A percentile compares a stretch with the other conserved stretches of the same genome.
These are phyloP conservation scores for rat (Rattus norvegicus) DNA, from an alignment of 2,113 vertebrate genomes.

Conservation along the genomic window DNA sequence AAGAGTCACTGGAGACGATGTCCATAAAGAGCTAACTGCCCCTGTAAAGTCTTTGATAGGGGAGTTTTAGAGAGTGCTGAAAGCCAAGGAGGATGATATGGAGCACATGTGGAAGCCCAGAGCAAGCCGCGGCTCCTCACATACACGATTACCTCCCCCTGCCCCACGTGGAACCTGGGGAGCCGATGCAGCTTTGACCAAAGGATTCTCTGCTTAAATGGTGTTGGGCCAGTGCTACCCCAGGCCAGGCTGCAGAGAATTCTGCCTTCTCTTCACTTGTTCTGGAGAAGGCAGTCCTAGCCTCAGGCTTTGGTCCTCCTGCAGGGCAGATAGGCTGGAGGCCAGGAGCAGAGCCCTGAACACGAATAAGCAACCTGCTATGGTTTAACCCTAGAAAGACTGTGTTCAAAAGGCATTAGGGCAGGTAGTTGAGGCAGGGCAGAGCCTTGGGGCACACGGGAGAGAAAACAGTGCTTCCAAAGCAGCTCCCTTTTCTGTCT, in stretches of 20 bases:
- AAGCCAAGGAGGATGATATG: background rate
- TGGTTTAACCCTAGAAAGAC: background rate
- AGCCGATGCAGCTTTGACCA: background rate
- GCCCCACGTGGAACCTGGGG: background rate
- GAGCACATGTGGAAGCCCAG: slow-evolving; percentile 33
- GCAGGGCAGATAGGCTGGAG: background rate
- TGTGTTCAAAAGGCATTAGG: background rate
- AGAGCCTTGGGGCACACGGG: too few species aligned
- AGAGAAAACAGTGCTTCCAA: background rate
- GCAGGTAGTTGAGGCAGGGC: background rate
- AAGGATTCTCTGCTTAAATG: background rate
- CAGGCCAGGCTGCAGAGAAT: background rate
- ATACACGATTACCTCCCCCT: slow-evolving; percentile 9
- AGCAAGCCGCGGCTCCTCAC: background rate
- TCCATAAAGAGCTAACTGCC: slow-evolving; percentile 48
- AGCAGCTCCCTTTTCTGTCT: background rate
- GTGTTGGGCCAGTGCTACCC: background rate
- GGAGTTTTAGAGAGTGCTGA: slow-evolving; percentile 48
- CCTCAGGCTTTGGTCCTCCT: background rate
- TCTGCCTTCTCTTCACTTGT: background rate
- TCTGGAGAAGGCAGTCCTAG: background rate
- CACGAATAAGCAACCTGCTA: background rate
- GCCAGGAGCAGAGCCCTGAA: background rate
- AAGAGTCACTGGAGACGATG: slow-evolving; percentile 19
- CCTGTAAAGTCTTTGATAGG: slow-evolving; percentile 66